These are phyloP conservation scores for Heliangelus exortis DNA, from an alignment of 2,797 vertebrate genomes.

Conservation along the genomic window DNA sequence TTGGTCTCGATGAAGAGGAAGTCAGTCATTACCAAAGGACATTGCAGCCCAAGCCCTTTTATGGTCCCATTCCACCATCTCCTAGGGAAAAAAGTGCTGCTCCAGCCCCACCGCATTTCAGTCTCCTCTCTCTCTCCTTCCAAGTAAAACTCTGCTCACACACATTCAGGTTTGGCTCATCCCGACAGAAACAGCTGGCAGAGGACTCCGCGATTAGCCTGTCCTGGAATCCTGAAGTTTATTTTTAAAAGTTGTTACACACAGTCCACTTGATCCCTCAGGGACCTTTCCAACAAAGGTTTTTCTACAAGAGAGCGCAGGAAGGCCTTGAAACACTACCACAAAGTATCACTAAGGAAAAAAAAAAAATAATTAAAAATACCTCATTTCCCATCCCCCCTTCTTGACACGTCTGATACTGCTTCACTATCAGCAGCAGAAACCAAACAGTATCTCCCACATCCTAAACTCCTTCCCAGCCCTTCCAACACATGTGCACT, in stretches of 20 bases:
- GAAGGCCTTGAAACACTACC: not conserved
- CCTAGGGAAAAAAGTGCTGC: not conserved
- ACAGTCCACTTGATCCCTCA: not conserved
- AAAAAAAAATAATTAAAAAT: not conserved
- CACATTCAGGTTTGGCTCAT: not conserved
- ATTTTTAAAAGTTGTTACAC: slow-evolving; percentile 46
- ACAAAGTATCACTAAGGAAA: not conserved
- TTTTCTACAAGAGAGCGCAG: not conserved
- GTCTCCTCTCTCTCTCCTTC: not conserved
- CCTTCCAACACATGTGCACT: not conserved
- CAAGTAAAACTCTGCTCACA: not conserved
- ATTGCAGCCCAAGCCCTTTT: not conserved
- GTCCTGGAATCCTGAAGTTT: slow-evolving; percentile 22
- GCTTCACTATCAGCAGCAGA: not conserved
- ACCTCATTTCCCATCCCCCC: not conserved
- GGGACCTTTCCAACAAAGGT: not conserved
- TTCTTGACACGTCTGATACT: not conserved
- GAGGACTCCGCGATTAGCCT: not conserved
- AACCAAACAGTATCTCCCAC: not conserved
- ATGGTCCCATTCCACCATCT: not conserved
- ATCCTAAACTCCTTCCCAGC: not conserved
- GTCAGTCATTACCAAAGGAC: accelerated
- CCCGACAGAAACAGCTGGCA: slow-evolving; percentile 30
- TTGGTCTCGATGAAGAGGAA: not conserved
- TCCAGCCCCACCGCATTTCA: not conserved